These are phyloP conservation scores for Leptocoma aspasia DNA, from an alignment of 2,113 vertebrate genomes.

Conservation along the genomic window DNA sequence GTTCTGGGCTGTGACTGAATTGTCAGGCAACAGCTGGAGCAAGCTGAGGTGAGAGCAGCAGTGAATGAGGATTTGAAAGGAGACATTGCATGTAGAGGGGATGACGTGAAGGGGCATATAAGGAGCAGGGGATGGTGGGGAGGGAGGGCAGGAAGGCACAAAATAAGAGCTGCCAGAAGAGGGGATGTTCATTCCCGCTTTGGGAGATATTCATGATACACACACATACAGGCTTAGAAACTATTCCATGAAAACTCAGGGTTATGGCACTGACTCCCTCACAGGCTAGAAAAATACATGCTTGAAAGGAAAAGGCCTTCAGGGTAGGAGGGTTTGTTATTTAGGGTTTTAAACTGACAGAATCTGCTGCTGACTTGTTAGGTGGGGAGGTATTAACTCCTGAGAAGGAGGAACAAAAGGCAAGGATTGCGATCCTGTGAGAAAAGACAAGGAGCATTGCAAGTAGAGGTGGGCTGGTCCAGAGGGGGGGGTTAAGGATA, in stretches of 20 bases:
- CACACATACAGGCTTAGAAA: constrained; percentile 33
- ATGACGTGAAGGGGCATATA: background rate
- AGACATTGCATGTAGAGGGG: background rate
- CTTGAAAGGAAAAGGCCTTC: constrained; percentile 49
- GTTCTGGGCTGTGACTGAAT: background rate
- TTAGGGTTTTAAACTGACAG: constrained; percentile 47
- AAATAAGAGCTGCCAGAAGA: background rate
- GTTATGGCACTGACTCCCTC: constrained; percentile 28
- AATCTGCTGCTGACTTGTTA: constrained; percentile 54
- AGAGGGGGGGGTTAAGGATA: background rate
- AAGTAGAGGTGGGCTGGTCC: background rate
- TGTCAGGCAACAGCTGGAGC: background rate
- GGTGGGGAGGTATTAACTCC: constrained; percentile 40
- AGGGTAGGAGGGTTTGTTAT: constrained; percentile 50
- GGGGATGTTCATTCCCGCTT: background rate
- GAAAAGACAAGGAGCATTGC: constrained; percentile 18
- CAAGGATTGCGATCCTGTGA: constrained; percentile 27
- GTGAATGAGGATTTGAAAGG: background rate
- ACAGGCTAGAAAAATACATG: constrained; percentile 38
- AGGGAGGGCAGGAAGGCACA: background rate
- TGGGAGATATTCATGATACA: constrained; percentile 21
- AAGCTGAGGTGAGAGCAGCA: background rate
- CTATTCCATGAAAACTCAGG: constrained; percentile 12
- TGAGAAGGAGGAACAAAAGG: constrained; percentile 43
- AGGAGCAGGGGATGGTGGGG: background rate